Conservation (phyloP, 1,140 invertebrate genomes). For the Solenopsis fugax region DNA sequence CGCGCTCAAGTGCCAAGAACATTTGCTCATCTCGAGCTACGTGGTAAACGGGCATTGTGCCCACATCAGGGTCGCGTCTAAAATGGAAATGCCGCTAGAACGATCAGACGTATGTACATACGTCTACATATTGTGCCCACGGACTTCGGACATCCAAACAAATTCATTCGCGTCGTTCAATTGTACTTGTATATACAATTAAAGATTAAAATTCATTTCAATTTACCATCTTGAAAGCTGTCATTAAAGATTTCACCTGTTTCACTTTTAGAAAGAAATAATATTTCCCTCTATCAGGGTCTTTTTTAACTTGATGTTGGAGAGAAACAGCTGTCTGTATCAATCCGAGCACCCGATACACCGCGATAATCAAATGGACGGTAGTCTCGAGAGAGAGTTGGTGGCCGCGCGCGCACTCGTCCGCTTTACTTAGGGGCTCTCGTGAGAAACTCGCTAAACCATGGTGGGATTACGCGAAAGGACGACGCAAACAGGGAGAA, state of each 20-base stretch:
- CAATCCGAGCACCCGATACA: constrained; percentile 33
- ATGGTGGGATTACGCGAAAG: constrained; percentile 51
- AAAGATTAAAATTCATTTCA: background rate
- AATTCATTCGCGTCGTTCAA: background rate
- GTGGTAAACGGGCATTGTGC: constrained; percentile 34
- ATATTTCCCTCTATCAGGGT: background rate
- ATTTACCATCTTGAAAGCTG: background rate
- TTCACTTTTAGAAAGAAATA: background rate
- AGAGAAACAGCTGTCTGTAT: constrained; percentile 8
- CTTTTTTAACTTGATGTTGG: background rate
- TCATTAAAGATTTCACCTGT: background rate
- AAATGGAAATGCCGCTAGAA: constrained; percentile 12
- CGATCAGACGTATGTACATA: background rate
- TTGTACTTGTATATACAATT: background rate
- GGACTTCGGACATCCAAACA: background rate
- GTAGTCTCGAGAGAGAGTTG: constrained; percentile 27
- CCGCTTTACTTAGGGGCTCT: constrained; percentile 53
- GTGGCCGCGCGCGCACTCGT: constrained; percentile 44
- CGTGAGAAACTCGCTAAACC: constrained; percentile 62
- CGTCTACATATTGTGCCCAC: no score
- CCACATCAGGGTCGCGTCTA: constrained; percentile 1
- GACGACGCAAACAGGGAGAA: constrained; percentile 64
- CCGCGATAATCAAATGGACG: constrained; percentile 43
- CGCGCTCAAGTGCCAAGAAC: constrained; percentile 57
- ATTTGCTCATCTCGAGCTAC: constrained; percentile 59